phyloP scores from a whole-genome alignment of 1,140 invertebrate genomes.

The Augochlora pura region DNA sequence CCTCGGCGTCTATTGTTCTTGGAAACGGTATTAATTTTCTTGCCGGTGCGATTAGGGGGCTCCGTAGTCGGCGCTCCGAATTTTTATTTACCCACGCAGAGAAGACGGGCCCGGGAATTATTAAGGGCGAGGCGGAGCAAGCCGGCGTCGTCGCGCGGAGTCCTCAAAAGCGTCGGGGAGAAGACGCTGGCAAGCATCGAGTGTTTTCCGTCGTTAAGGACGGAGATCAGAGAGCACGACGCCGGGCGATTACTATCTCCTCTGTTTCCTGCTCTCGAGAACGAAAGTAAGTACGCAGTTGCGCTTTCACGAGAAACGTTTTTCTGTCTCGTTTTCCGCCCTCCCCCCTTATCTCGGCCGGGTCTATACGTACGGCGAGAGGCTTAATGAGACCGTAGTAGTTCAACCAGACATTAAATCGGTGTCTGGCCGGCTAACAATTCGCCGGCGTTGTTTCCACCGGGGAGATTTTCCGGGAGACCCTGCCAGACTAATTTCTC shows the following conservation, averaged over 20 bases:
- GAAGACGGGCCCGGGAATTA: not conserved
- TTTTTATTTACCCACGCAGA: constrained; percentile 9
- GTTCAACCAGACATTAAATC: constrained; percentile 61
- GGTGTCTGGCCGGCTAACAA: constrained; percentile 53
- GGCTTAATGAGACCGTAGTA: constrained; percentile 55
- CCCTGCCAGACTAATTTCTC: constrained; percentile 12
- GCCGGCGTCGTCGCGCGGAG: constrained; percentile 12
- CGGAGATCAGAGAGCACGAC: constrained; percentile 55
- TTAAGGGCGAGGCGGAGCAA: not conserved
- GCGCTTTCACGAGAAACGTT: constrained; percentile 43
- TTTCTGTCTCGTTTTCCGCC: constrained; percentile 37
- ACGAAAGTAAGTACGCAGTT: constrained; percentile 52
- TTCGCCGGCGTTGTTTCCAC: constrained; percentile 12
- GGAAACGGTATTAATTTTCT: constrained; percentile 23
- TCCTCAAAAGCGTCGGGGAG: constrained; percentile 17
- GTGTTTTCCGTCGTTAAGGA: constrained; percentile 56
- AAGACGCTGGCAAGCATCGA: constrained; percentile 52
- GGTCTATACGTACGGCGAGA: constrained; percentile 33
- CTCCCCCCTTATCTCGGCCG: constrained; percentile 43
- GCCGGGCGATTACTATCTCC: constrained; percentile 60
- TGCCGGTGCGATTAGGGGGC: not conserved
- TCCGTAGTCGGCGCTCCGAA: not conserved
- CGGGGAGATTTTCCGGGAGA: constrained; percentile 5
- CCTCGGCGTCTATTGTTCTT: not conserved
- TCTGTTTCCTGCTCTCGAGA: constrained; percentile 52